Percentiles rank a stretch among this genome's conserved stretches.
These are phyloP conservation scores for Halichondria panicea DNA, from an alignment of 37 sponge, comb jelly and placozoan species.

Conservation along the genomic window DNA sequence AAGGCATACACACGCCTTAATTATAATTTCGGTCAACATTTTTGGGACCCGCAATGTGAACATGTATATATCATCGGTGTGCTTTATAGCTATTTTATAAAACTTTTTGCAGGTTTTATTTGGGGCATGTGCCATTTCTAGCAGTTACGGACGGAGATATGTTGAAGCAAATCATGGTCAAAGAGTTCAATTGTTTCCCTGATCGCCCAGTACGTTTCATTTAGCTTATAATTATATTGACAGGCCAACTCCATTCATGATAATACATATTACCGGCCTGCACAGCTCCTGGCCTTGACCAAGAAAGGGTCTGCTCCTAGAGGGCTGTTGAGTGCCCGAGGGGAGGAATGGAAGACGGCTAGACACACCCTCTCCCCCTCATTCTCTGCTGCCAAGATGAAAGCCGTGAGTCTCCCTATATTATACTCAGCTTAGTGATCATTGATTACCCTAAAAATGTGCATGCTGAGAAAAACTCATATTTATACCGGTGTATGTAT, in stretches of 20 bases:
- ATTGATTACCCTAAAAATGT: background rate
- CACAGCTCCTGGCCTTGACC: too few relatives aligned
- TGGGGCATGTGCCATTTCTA: constrained; percentile 28
- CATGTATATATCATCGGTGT: too few relatives aligned
- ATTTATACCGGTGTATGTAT: too few relatives aligned
- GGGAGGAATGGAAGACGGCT: background rate
- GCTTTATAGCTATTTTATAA: too few relatives aligned
- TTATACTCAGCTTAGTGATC: too few relatives aligned
- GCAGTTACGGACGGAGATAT: constrained; percentile 42
- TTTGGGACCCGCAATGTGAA: too few relatives aligned
- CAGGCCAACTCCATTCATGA: too few relatives aligned
- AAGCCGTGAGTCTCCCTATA: constrained; percentile 1
- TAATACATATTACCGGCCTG: too few relatives aligned
- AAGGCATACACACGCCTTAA: too few relatives aligned
- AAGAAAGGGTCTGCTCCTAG: too few relatives aligned
- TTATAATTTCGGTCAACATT: too few relatives aligned
- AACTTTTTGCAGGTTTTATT: constrained; percentile 27
- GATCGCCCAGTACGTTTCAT: constrained; percentile 44
- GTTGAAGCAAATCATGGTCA: constrained; percentile 44
- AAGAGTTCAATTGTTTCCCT: constrained; percentile 30
- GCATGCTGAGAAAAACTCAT: background rate
- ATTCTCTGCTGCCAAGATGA: constrained; percentile 10
- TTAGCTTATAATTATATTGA: too few relatives aligned
- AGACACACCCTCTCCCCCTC: background rate
- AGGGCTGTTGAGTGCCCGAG: background rate